phyloP scores from a whole-genome alignment of 1,140 invertebrate species.

The Ridgeia piscesae region DNA sequence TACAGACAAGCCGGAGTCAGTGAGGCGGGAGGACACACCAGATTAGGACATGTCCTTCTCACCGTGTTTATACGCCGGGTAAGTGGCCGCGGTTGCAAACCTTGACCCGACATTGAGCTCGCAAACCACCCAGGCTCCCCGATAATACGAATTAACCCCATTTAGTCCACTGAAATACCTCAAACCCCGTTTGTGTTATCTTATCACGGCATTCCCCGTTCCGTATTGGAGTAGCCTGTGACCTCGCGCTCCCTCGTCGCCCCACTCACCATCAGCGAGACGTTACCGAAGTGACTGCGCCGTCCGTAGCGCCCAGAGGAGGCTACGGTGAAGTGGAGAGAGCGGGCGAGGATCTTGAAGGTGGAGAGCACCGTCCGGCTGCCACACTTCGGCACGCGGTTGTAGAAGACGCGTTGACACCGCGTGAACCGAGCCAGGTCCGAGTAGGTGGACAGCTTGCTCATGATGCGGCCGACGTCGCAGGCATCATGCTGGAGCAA shows the following conservation, averaged over 20 bases:
- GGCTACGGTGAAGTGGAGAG: background rate
- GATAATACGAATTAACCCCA: background rate
- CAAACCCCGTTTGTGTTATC: background rate
- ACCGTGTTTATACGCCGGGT: background rate
- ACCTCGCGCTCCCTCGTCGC: background rate
- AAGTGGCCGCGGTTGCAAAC: background rate
- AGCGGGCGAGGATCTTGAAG: background rate
- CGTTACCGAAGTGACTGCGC: background rate
- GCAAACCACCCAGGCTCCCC: background rate
- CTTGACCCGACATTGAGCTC: background rate
- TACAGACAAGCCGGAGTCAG: too few relatives aligned
- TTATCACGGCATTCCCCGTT: background rate
- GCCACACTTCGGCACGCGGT: slow-evolving; percentile 19
- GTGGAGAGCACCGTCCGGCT: slow-evolving; percentile 12
- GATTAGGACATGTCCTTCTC: too few relatives aligned
- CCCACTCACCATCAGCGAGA: background rate
- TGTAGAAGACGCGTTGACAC: slow-evolving; percentile 21
- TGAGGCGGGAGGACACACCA: too few relatives aligned
- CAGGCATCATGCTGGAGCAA: background rate
- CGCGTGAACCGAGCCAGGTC: background rate
- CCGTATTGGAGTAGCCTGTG: background rate
- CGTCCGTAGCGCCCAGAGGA: background rate
- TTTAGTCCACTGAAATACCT: background rate
- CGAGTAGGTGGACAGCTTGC: background rate
- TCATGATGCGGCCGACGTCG: background rate